phyloP scores from a whole-genome alignment of 2,888 invertebrate species.

The Taphrorychus bicolor region DNA sequence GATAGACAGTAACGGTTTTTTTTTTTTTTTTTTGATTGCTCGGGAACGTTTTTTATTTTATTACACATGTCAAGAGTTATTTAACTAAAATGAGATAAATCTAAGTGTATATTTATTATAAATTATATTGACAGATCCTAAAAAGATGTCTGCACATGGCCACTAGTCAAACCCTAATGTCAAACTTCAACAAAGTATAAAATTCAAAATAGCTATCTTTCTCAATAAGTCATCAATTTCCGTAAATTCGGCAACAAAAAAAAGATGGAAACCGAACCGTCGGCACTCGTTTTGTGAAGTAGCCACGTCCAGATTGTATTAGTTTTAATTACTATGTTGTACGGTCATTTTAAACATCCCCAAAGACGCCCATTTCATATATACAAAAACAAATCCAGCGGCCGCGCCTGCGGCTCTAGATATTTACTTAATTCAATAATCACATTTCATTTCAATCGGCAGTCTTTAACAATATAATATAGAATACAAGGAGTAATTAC shows the following conservation, averaged over 20 bases:
- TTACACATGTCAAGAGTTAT: neutral
- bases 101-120: slow-evolving; percentile 2
- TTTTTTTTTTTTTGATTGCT: neutral
- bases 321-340: slow-evolving; percentile 50
- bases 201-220: neutral
- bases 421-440: slow-evolving; percentile 48
- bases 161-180: too few species aligned
- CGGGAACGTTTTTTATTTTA: neutral
- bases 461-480: slow-evolving; percentile 36
- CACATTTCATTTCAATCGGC: slow-evolving; percentile 21
- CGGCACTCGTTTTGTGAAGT: neutral
- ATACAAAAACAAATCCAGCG: neutral
- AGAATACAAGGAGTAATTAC: neutral
- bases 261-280: too few species aligned
- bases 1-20: neutral
- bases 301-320: neutral
- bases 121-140: slow-evolving; percentile 6
- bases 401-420: slow-evolving; percentile 15
- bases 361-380: neutral
- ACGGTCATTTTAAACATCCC: slow-evolving; percentile 54
- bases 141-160: neutral
- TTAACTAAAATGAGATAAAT: neutral
- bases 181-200: neutral
- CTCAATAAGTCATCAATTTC: neutral
- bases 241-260: too few species aligned